Conservation (phyloP, 92 coral and sea anemone genomes). For the Heliopora coerulea region DNA sequence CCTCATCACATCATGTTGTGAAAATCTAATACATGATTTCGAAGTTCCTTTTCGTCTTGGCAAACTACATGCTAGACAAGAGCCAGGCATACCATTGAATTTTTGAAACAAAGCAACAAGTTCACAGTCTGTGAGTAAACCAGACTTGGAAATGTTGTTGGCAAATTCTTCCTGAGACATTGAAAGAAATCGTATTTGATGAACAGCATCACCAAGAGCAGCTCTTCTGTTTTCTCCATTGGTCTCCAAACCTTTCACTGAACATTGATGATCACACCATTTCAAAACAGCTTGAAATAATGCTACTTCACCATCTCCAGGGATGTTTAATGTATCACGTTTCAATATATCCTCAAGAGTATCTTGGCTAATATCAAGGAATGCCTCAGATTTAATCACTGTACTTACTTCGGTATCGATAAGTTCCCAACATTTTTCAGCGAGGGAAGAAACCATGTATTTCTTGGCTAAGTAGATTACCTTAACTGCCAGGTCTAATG, state of each 20-base stretch:
- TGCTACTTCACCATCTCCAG: slow-evolving; percentile 51
- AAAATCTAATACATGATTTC: background rate
- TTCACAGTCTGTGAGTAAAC: slow-evolving; percentile 58
- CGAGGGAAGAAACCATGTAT: slow-evolving; percentile 56
- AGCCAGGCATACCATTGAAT: background rate
- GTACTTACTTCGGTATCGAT: slow-evolving; percentile 49
- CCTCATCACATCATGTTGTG: background rate
- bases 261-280: slow-evolving; percentile 62
- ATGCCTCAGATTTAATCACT: slow-evolving; percentile 49
- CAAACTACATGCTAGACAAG: background rate
- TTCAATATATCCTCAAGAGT: slow-evolving; percentile 52
- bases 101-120: slow-evolving; percentile 39
- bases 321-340: slow-evolving; percentile 53
- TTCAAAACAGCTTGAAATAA: slow-evolving; percentile 56
- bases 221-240: slow-evolving; percentile 51
- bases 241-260: slow-evolving; percentile 37
- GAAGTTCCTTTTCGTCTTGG: background rate
- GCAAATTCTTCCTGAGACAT: slow-evolving; percentile 57
- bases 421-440: slow-evolving; percentile 51
- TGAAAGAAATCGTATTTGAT: slow-evolving; percentile 51
- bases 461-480: slow-evolving; percentile 64
- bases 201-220: slow-evolving; percentile 44
- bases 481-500: slow-evolving; percentile 55
- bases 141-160: slow-evolving; percentile 51
- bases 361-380: slow-evolving; percentile 50